Base-by-base conservation (phyloP, 2,797 vertebrate species). In the Xyrichtys novacula region DNA sequence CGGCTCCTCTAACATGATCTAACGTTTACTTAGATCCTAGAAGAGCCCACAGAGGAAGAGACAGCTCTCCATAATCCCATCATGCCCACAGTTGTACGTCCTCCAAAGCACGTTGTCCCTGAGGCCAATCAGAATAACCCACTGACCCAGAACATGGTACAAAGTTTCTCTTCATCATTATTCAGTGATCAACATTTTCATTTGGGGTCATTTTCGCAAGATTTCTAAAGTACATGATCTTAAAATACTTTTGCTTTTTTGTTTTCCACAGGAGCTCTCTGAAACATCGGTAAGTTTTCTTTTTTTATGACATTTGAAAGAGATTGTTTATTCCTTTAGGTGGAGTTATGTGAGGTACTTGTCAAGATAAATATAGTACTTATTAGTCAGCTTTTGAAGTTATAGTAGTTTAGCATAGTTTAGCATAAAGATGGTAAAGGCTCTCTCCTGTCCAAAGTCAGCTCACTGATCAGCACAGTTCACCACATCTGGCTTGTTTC, bases 11-110 rank as follows among this genome's bases (percentile, higher is more conserved):
- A 12, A 34, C 34, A 9, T 39, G n/a, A n/a, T 38, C 3, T 31
- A 0, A 5, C 59, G 57, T 71, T 47, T 47, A 25, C 56, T 44
- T 65, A 99, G 97, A 92, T 96, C 81, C 92, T 99, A 3, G 97
- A 99, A 79, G 98, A 99, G 91, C 94, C 96, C 64, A 99, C 96
- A 3, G 96, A 98, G 85, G 97, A 99, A 53, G 97, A 99, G 85
- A 98, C 96, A 0, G 93, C 96, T 0, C 96, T 97, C 74, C 97
- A 99, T 74, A 96, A 98, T 84, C 94, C 86, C 67, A 97, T 98
- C 50, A 98, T 98, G 96, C 98, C 97, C 5, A 98, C 96, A 1
- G 97, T 99, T 4, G 97, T 99, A 71, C 95, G 94, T 59, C 97
- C 97, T 46, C 94, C 96, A 1, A 96, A 95, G 72, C 95, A 94